Percentiles rank a stretch among this genome's conserved stretches.
Evolutionary conservation across 2,113 vertebrate species (phyloP).

Genomic region (Tiliqua scincoides): DNA sequence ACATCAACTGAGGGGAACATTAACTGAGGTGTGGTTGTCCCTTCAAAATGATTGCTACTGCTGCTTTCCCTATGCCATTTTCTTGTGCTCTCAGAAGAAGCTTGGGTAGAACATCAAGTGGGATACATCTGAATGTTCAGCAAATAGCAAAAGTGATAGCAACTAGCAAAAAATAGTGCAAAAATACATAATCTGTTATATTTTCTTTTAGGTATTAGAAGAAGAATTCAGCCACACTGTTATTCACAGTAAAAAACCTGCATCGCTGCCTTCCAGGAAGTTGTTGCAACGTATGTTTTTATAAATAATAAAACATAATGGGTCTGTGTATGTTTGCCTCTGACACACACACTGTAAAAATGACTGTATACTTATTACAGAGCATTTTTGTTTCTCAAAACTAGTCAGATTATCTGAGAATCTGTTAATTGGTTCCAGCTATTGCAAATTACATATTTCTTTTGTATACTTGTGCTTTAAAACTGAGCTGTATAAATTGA

Average conservation of each 20-base stretch:
- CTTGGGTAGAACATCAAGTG: neutral
- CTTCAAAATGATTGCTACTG: neutral
- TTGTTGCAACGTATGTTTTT: constrained; percentile 62
- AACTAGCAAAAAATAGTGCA: too few species aligned
- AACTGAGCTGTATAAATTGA: too few species aligned
- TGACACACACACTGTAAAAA: too few species aligned
- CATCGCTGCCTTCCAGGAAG: constrained; percentile 30
- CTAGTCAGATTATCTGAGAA: too few species aligned
- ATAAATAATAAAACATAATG: neutral
- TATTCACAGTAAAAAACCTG: constrained; percentile 51
- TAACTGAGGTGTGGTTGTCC: neutral
- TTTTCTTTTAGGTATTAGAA: constrained; percentile 67
- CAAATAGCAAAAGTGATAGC: neutral
- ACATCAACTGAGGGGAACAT: too few species aligned
- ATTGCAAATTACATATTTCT: too few species aligned
- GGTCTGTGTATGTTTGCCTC: neutral
- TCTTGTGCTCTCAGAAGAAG: neutral
- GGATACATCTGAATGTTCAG: neutral
- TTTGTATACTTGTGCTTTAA: too few species aligned
- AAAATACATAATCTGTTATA: neutral
- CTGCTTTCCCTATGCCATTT: neutral
- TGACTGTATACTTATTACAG: too few species aligned
- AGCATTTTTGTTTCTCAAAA: neutral
- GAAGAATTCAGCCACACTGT: constrained; percentile 75
- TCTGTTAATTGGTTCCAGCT: too few species aligned